Conservation (phyloP, 1,140 invertebrate genomes). For the Drosophila mayri region DNA sequence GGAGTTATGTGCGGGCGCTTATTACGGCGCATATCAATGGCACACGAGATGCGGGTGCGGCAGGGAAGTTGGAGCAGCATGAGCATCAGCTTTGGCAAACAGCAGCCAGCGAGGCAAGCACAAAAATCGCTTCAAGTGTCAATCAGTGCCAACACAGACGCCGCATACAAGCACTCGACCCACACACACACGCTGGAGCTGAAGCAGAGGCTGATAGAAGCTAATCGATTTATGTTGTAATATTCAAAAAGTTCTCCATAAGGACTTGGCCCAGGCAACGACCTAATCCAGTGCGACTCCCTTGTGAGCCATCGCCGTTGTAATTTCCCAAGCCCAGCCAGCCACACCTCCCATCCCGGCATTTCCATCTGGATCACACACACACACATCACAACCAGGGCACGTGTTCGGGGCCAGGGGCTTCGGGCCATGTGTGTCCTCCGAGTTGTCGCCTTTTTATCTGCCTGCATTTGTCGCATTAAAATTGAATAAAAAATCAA, state of each 20-base stretch:
- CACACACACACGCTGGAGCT: conserved; percentile 9
- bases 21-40: conserved; percentile 73
- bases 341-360: conserved; percentile 8
- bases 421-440: conserved; percentile 56
- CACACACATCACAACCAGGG: neutral
- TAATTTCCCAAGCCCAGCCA: conserved; percentile 63
- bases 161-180: conserved; percentile 25
- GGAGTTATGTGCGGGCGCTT: conserved; percentile 49
- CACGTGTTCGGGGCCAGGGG: conserved; percentile 40
- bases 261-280: conserved; percentile 60
- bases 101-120: conserved; percentile 64
- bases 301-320: conserved; percentile 63
- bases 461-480: conserved; percentile 83
- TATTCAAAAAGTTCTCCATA: conserved; percentile 82
- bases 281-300: conserved; percentile 76
- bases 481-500: conserved; percentile 85
- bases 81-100: conserved; percentile 66
- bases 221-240: conserved; percentile 84
- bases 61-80: neutral
- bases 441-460: conserved; percentile 70
- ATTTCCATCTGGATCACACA: neutral
- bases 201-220: conserved; percentile 66
- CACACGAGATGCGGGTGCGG: conserved; percentile 11
- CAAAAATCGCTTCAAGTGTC: conserved; percentile 81
- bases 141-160: conserved; percentile 72